Percentiles rank a stretch among this genome's conserved stretches.
phyloP scores from a whole-genome alignment of 2,113 vertebrate genomes.

The Varanus salvator region DNA sequence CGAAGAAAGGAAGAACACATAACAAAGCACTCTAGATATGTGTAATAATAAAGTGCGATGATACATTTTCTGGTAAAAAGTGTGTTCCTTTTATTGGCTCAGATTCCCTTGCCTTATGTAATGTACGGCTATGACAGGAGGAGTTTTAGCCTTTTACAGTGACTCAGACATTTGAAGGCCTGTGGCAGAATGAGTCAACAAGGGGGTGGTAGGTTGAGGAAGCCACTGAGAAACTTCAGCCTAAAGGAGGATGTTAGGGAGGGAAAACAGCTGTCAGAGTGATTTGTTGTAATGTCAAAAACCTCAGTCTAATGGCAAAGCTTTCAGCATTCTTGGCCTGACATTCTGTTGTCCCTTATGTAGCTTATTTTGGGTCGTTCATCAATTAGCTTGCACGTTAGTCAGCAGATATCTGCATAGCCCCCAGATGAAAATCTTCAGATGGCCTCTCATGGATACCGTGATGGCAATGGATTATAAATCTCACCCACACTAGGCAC shows the following conservation, averaged over 20 bases:
- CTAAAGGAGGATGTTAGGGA: not conserved
- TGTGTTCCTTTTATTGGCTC: not conserved
- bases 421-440: not conserved
- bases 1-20: not conserved
- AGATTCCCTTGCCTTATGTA: not conserved
- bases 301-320: not conserved
- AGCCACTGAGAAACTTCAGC: not conserved
- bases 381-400: not conserved
- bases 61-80: not conserved
- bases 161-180: slow-evolving; percentile 12
- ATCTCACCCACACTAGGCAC: not conserved
- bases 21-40: not conserved
- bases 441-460: not conserved
- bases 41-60: not conserved
- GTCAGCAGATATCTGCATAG: not conserved
- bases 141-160: not conserved
- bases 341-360: not conserved
- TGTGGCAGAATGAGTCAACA: slow-evolving; percentile 10
- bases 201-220: not conserved
- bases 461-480: not conserved
- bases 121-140: not conserved
- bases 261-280: not conserved
- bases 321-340: not conserved
- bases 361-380: not conserved
- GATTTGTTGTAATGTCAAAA: not conserved